Evolutionary conservation across 2,888 invertebrate genomes (phyloP), one percentile per base, ranked within the genome.

Genomic region (Allygus modestus): DNA sequence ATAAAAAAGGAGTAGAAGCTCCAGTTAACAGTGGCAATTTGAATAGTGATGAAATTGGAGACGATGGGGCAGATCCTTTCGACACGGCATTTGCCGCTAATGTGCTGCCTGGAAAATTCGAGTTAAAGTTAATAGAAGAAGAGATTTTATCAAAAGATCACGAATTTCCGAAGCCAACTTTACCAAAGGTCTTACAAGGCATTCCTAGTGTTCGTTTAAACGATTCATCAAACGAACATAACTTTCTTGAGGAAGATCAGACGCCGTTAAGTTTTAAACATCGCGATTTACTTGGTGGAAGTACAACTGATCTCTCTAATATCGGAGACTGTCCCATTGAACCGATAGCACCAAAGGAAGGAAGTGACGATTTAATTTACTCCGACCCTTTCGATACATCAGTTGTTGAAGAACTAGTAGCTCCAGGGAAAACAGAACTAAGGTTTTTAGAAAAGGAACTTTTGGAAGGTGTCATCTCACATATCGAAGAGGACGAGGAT

Each of bases 351-450:
- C 85, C 87, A 31, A 85, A 88, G 71, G 89, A 89, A 71, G 90
- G 90, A 31, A 90, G 92, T 69, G 92, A 93, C 12, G 92, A 93
- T 85, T 87, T 88, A 20, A 79, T 84, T 0, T 85, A 86, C 15
- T 90, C 91, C 84, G 97, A 97, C 91, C 97, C 97, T 0, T 97
- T 97, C 88, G 97, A 97, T 89, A 97, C 97, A 0, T 96, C 97
- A 0, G 93, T 94, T 43, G 93, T 96, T 0, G 94, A 94, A 88
- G 92, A 92, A 82, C 92, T 95, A 46, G 93, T 94, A 69, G 94
- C 94, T 83, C 96, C 96, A 0, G 96, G 96, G 54, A 94, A 93
- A 90, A 93, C 95, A 7, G 97, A 97, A 90, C 89, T 97, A 0
- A 96, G 96, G 89, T 93, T 95, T 88, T 90, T 97, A 61, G 97